A percentile compares a stretch with the other conserved stretches of the same genome.
These are phyloP conservation scores for Peromyscus californicus DNA, from an alignment of 2,113 vertebrate genomes.

Conservation along the genomic window DNA sequence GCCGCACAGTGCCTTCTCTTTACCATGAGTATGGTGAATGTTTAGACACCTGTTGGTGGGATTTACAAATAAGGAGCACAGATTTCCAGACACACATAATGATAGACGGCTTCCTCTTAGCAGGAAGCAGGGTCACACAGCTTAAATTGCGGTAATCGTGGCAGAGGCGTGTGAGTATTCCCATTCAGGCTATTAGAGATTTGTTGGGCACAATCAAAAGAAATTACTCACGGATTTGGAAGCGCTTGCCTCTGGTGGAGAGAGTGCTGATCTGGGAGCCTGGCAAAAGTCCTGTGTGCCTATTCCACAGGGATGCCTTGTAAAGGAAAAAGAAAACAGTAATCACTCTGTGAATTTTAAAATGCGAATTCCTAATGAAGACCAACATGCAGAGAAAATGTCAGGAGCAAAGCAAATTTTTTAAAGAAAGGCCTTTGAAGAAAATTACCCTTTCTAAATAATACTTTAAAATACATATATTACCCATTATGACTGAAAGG, in stretches of 20 bases:
- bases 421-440: background rate
- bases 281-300: too few species aligned
- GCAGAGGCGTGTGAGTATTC: too few species aligned
- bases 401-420: constrained; percentile 5
- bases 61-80: background rate
- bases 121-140: fast-evolving
- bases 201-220: background rate
- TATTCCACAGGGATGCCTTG: background rate
- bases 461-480: background rate
- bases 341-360: background rate
- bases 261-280: background rate
- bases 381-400: background rate
- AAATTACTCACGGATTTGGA: background rate
- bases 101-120: background rate
- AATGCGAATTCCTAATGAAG: background rate
- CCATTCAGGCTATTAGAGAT: background rate
- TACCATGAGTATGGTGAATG: background rate
- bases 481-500: background rate
- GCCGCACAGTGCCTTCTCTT: background rate
- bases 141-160: background rate
- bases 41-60: background rate
- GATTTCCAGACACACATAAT: too few species aligned
- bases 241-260: background rate
- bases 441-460: constrained; percentile 7
- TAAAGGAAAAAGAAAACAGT: background rate